Evolutionary conservation across 1,140 invertebrate genomes (phyloP), one percentile per base, ranked within the genome.

Genomic region (Hylaeus anthracinus): DNA sequence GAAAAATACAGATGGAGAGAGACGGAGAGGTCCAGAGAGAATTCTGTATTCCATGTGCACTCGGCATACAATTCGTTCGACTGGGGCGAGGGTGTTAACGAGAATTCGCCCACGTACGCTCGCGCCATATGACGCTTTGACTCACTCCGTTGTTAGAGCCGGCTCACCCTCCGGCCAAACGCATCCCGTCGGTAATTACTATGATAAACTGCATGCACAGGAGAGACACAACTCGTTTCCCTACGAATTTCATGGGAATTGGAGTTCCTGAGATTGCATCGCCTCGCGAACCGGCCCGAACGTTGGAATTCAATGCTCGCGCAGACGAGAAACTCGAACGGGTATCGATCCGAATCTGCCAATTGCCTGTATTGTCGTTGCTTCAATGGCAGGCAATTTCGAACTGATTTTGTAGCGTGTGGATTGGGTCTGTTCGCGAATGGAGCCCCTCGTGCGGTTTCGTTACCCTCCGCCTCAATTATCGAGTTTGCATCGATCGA

Each of bases 61-160:
- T 87, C 81, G 66, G 58, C 79, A 89, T 85, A 89, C 77, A 89
- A 88, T 89, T 89, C 84, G 83, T 89, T 86, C 78, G 71, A 81
- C 67, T 71, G 74, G 84, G 78, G 85, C 85, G 87, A 90, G 89
- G 84, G 88, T 89, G 88, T 89, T 88, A 88, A 90, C 87, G 88
- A 92, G 90, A 88, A 90, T 89, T 91, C 84, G 78, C 83, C 84
- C 73, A 83, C 82, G 81, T 85, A 72, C 83, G 79, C 72, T 87
- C 77, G 77, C 70, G 79, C 89, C 89, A 91, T 91, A 90, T 91
- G 90, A 91, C 88, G 88, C 86, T 88, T 88, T 87, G 86, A 88
- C 79, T 88, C 83, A 69, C 79, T 75, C 75, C 71, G 83, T 86
- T 85, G 82, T 85, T 86, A 77, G 86, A 75, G 78, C 63, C 61